Conservation (phyloP, 2,888 invertebrate genomes). For the Amitus sp. region DNA sequence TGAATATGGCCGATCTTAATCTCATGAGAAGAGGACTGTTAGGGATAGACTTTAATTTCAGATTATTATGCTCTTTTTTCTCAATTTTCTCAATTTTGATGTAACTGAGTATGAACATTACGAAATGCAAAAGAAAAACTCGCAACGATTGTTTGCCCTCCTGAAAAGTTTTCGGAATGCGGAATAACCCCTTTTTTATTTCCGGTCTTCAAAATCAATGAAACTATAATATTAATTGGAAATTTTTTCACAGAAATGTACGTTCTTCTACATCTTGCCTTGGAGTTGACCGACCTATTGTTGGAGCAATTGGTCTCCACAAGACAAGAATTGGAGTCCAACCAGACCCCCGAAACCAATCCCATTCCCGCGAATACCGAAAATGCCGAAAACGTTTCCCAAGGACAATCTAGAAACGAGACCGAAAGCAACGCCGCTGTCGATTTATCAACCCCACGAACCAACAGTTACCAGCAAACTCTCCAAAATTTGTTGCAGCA, state of each 20-base stretch:
- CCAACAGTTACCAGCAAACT: constrained; percentile 1
- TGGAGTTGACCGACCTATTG: constrained; percentile 67
- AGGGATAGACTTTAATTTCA: too few relatives aligned
- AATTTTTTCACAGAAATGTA: constrained; percentile 43
- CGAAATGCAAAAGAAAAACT: too few relatives aligned
- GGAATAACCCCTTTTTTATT: neutral
- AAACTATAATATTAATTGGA: neutral
- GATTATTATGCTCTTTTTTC: too few relatives aligned
- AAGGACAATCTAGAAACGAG: constrained; percentile 8
- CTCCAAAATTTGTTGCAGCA: constrained; percentile 3
- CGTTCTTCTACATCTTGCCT: constrained; percentile 64
- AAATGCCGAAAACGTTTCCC: constrained; percentile 1
- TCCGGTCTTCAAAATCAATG: neutral
- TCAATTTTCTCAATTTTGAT: too few relatives aligned
- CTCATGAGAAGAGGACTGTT: too few relatives aligned
- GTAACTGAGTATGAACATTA: too few relatives aligned
- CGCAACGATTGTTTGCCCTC: too few relatives aligned
- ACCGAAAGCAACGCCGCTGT: constrained; percentile 5
- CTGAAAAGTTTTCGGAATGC: too few relatives aligned
- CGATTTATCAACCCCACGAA: neutral
- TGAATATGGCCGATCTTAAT: too few relatives aligned
- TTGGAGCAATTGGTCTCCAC: constrained; percentile 63
- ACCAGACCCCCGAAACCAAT: constrained; percentile 45
- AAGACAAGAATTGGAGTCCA: constrained; percentile 59
- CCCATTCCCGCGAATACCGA: constrained; percentile 27